Base-by-base conservation (phyloP, 1,140 invertebrate genomes). In the Caenorhabditis tropicalis region DNA sequence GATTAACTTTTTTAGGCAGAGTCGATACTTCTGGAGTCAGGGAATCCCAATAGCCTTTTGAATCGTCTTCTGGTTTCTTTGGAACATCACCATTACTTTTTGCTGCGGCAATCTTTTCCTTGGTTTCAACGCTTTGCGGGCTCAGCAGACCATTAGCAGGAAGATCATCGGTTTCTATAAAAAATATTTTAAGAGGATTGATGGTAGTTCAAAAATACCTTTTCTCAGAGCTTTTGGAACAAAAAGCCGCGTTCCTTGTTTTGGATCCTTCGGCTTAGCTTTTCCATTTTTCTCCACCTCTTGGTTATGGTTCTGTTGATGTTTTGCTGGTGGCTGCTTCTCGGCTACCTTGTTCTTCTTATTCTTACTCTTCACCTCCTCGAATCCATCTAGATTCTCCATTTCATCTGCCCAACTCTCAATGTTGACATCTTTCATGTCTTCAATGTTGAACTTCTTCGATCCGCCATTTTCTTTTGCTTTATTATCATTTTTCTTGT, bases 81-180 rank as follows among this genome's bases (percentile, higher is more conserved):
- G 29, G 5, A 9, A n/a, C 10, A 7, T 74, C 65, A 2, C 29
- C 65, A 46, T 74, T 43, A 29, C 27, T 43, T 31, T 74, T 74
- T 10, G 65, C 65, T 0, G 65, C 65, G 5, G 65, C 65, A 74
- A 74, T 33, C 15, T 74, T 74, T 24, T 74, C 65, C 24, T 74
- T 74, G 1, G 36, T 24, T 74, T 74, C 65, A 1, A 43, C 36
- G 24, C 15, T 74, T n/a, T 74, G 65, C 24, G 65, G 65, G 65
- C 65, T 74, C 36, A 74, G 21, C n/a, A 74, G 15, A 24, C 65
- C 65, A 24, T 74, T 74, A 9, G 65, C 65, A 27, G 65, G 65
- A 24, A 74, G 65, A 74, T 74, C 36, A 46, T 74, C 65, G 9
- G 65, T 36, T 74, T 74, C 65, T 74, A 36, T 7, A 74, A 74